Evolutionary conservation across 1,140 invertebrate genomes (phyloP), one percentile per base, ranked within the genome.

Genomic region (Rhynchophorus ferrugineus): DNA sequence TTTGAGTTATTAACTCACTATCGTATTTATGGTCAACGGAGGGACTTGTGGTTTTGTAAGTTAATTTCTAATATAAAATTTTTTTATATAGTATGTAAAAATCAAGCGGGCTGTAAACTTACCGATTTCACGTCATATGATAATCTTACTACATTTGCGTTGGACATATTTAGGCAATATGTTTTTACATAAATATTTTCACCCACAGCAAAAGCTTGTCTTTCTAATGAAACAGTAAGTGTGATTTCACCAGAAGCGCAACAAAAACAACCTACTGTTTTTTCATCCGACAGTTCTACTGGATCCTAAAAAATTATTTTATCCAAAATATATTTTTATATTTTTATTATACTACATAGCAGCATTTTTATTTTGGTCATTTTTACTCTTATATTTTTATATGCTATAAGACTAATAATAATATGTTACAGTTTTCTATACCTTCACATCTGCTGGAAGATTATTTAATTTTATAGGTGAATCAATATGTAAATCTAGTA

Each of bases 231-330:
- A 18, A 54, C 36, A 16, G 35, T 20, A 17, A 54, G 18, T 2
- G 38, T 42, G 14, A 54, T 44, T 13, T 38, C 38, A 16, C 46
- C 45, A 29, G 29, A 43, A 16, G 39, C 45, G 24, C 45, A 54
- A 22, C 52, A 54, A 13, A 18, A 48, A 19, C 52, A 54, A 16
- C 52, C 48, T 6, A 54, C 7, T 3, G 20, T 49, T 54, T 48
- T 48, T 3, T 54, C 52, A 36, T 48, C 44, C 16, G 44, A 21
- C 9, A 41, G 43, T 19, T 16, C 13, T 1, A 33, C 14, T 46
- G 50, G 43, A 17, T 41, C 9, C 50, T 53, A 34, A 20, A 39
- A 53, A 34, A 29, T 34, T 5, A 3, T 17, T 17, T 6, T 29
- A 29, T 29, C 5, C 5, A 29, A 29, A 29, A 29, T 29, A 29